Percentiles rank a stretch among this genome's conserved stretches.
Evolutionary conservation across 2,888 invertebrate species (phyloP).

Genomic region (Pterostichus madidus): DNA sequence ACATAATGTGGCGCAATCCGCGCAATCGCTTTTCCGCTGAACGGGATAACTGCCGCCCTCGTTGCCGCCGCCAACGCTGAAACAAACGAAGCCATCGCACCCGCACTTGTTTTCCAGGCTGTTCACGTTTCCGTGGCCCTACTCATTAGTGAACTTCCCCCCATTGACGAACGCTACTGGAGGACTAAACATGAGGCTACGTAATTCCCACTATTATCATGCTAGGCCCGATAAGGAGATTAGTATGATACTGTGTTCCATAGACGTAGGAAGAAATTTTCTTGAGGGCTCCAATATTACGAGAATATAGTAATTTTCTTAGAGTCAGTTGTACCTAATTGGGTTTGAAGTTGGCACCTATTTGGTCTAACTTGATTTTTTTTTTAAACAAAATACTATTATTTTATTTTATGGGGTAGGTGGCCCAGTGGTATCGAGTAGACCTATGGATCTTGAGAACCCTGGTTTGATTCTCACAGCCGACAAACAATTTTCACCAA

Average conservation of each 20-base stretch:
- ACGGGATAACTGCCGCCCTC: not conserved
- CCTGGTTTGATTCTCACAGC: too few species aligned
- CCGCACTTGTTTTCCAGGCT: constrained; percentile 21
- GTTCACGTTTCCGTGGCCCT: constrained; percentile 34
- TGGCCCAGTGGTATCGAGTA: too few species aligned
- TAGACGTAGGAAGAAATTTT: not conserved
- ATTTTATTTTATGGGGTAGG: too few species aligned
- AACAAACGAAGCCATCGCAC: constrained; percentile 11
- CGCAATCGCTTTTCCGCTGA: constrained; percentile 40
- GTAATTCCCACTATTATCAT: constrained; percentile 46
- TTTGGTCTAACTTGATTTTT: too few species aligned
- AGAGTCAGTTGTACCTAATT: too few species aligned
- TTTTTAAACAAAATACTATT: too few species aligned
- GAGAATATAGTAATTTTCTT: too few species aligned
- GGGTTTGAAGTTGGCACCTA: too few species aligned
- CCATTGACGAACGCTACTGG: not conserved
- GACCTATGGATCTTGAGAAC: too few species aligned
- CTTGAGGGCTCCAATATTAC: too few species aligned
- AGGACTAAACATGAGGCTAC: not conserved
- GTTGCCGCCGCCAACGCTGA: not conserved
- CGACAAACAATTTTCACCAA: too few species aligned
- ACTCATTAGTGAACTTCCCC: constrained; percentile 40
- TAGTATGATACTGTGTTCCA: not conserved
- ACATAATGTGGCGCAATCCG: constrained; percentile 34
- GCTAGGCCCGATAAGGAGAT: constrained; percentile 34